Percentiles rank a stretch among this genome's conserved stretches.
Evolutionary conservation across 2,888 invertebrate genomes (phyloP).

Genomic region (Diogma glabrata): DNA sequence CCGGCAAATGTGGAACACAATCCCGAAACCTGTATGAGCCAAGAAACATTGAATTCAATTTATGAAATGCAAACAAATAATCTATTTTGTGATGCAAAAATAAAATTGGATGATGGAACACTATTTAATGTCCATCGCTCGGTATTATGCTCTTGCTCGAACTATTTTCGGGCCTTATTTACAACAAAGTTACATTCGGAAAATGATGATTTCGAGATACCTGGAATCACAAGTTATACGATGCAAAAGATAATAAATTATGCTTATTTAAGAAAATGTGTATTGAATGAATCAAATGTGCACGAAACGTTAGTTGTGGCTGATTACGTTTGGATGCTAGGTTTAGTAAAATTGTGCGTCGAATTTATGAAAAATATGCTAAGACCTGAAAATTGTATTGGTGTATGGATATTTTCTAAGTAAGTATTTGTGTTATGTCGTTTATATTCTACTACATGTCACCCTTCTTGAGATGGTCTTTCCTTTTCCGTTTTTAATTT

Average conservation of each 20-base stretch:
- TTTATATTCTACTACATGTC: no score
- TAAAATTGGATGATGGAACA: slow-evolving; percentile 70
- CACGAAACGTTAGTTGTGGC: slow-evolving; percentile 71
- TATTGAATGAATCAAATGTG: slow-evolving; percentile 66
- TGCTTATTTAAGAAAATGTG: slow-evolving; percentile 69
- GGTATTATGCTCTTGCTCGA: slow-evolving; percentile 77
- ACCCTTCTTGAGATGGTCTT: no score
- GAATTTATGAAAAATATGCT: slow-evolving; percentile 58
- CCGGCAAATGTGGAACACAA: no score
- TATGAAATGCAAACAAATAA: slow-evolving; percentile 73
- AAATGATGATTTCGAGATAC: slow-evolving; percentile 57
- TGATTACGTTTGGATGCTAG: slow-evolving; percentile 77
- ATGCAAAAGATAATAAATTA: slow-evolving; percentile 71
- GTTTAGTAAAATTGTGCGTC: slow-evolving; percentile 70
- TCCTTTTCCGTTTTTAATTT: no score
- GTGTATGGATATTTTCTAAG: slow-evolving; percentile 74
- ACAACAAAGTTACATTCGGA: slow-evolving; percentile 66
- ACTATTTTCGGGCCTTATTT: slow-evolving; percentile 82
- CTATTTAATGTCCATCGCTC: slow-evolving; percentile 76
- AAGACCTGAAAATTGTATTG: slow-evolving; percentile 67
- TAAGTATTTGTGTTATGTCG: no score
- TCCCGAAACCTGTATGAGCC: slow-evolving; percentile 51
- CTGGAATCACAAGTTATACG: slow-evolving; percentile 64
- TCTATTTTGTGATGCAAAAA: slow-evolving; percentile 75
- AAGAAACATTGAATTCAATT: slow-evolving; percentile 72